These are phyloP conservation scores for Pollimyrus isidori DNA, from an alignment of 2,113 vertebrate species.

Conservation along the genomic window DNA sequence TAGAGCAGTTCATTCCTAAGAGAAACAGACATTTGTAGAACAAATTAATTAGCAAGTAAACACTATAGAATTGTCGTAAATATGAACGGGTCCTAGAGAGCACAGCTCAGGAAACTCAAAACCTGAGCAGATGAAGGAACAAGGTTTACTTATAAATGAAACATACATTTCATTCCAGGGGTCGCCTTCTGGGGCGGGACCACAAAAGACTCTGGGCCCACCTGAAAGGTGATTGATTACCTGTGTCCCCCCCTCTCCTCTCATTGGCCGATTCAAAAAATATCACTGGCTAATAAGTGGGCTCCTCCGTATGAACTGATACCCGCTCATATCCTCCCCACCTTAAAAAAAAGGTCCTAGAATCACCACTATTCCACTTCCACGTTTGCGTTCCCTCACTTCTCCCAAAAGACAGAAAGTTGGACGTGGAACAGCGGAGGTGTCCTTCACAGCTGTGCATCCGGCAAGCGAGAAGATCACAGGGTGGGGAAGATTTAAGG, in stretches of 20 bases:
- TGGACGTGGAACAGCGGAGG: neutral
- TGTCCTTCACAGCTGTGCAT: neutral
- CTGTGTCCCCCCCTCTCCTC: neutral
- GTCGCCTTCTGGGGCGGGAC: neutral
- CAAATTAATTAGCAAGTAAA: neutral
- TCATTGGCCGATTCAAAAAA: neutral
- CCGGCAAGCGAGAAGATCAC: neutral
- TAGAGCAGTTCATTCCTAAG: constrained; percentile 68
- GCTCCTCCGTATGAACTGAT: neutral
- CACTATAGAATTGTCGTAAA: neutral
- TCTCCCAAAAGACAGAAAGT: neutral
- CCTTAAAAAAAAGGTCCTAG: neutral
- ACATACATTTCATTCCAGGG: neutral
- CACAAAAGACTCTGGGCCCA: neutral
- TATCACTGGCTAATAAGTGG: neutral
- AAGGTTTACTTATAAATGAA: neutral
- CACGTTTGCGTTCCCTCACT: neutral
- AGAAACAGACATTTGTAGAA: neutral
- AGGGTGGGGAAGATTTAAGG: neutral
- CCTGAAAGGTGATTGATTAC: neutral
- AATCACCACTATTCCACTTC: neutral
- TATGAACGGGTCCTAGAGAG: neutral
- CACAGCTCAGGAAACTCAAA: neutral
- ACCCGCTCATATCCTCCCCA: neutral
- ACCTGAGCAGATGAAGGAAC: neutral